Conservation (phyloP, 2,113 vertebrate species). For the Muntiacus muntjak region DNA sequence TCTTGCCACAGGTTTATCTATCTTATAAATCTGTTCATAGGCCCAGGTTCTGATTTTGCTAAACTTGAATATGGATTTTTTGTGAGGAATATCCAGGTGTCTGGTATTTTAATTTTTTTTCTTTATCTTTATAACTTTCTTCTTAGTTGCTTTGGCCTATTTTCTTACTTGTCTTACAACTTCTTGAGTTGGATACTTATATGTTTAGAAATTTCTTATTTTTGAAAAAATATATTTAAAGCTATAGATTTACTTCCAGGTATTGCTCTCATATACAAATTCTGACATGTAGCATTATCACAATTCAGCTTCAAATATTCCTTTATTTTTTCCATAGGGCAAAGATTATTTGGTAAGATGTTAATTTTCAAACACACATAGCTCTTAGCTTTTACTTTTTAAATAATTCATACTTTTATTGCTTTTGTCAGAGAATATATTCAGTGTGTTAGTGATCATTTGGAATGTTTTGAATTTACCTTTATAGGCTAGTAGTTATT, state of each 20-base stretch:
- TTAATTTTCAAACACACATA: not conserved
- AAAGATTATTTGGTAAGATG: not conserved
- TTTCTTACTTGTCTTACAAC: not conserved
- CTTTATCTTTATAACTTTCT: not conserved
- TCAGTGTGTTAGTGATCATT: not conserved
- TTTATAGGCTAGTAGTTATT: not conserved
- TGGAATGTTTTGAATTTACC: not conserved
- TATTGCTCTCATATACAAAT: not conserved
- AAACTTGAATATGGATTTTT: not conserved
- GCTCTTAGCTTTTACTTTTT: not conserved
- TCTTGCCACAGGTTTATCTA: not conserved
- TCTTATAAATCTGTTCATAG: not conserved
- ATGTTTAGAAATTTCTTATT: not conserved
- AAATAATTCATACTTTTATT: not conserved
- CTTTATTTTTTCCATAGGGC: not conserved
- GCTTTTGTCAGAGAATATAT: not conserved
- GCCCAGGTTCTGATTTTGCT: not conserved
- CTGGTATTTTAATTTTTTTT: not conserved
- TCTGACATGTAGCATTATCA: not conserved
- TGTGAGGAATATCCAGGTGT: not conserved
- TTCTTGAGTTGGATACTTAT: not conserved
- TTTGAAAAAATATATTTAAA: not conserved
- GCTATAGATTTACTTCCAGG: not conserved
- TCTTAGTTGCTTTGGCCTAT: not conserved
- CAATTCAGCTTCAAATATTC: not conserved